A percentile compares a stretch with the other conserved stretches of the same genome.
Evolutionary conservation across 1,140 invertebrate genomes (phyloP).

Genomic region (Drosophila nebulosa): DNA sequence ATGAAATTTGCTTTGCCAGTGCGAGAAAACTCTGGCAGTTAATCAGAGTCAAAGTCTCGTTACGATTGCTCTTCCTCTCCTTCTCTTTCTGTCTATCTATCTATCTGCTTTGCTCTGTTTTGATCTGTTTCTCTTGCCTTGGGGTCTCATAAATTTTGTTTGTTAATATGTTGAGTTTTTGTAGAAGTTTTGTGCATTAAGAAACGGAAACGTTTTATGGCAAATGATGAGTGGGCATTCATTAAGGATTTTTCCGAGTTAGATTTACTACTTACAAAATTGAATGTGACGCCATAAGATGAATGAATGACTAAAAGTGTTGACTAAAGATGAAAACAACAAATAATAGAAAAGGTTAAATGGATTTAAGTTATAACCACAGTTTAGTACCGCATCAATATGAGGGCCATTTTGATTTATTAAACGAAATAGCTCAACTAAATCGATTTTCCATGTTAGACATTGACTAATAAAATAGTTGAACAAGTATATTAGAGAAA

Average conservation of each 20-base stretch:
- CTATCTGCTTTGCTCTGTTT: neutral
- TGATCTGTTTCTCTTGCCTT: conserved; percentile 38
- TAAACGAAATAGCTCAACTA: neutral
- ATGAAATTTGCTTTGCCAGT: neutral
- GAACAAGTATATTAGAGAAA: too few relatives aligned
- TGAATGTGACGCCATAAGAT: neutral
- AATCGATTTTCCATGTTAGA: too few relatives aligned
- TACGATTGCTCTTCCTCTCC: conserved; percentile 22
- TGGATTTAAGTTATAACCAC: neutral
- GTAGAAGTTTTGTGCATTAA: conserved; percentile 43
- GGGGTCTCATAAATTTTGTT: conserved; percentile 63
- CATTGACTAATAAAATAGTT: too few relatives aligned
- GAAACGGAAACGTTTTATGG: conserved; percentile 53
- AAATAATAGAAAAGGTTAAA: neutral
- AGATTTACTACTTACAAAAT: conserved; percentile 1
- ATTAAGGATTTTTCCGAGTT: conserved; percentile 25
- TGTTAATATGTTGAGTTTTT: conserved; percentile 65
- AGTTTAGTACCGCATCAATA: neutral
- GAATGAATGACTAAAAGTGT: neutral
- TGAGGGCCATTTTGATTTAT: neutral
- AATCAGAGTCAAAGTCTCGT: conserved; percentile 65
- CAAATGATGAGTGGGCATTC: conserved; percentile 54
- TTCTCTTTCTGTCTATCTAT: neutral
- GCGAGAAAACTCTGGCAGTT: conserved; percentile 56
- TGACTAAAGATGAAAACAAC: neutral